Percentiles rank a stretch among this genome's conserved stretches.
Conservation (phyloP, 2,113 vertebrate species). For the Heloderma charlesbogerti region DNA sequence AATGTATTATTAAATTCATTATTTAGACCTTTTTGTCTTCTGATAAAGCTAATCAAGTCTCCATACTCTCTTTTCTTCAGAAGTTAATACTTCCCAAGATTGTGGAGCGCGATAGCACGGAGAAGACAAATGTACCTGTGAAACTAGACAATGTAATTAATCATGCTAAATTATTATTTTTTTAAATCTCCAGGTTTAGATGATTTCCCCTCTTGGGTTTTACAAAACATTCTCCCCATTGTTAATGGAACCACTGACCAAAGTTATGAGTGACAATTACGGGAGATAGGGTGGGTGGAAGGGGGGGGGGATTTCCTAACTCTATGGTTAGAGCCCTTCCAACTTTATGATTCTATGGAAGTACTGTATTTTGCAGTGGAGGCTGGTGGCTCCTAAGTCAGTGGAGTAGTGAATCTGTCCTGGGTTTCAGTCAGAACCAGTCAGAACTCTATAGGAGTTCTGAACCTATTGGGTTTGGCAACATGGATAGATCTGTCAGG, state of each 20-base stretch:
- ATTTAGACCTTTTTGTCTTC: neutral
- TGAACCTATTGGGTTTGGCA: too few relatives aligned
- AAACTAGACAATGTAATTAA: neutral
- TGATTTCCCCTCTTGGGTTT: neutral
- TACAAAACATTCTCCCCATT: neutral
- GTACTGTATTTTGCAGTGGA: too few relatives aligned
- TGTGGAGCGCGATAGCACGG: neutral
- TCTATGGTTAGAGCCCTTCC: neutral
- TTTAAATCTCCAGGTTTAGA: neutral
- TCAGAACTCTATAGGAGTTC: too few relatives aligned
- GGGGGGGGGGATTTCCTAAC: neutral
- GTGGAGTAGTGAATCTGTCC: too few relatives aligned
- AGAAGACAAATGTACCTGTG: neutral
- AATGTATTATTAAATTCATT: neutral
- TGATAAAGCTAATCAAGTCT: constrained; percentile 9
- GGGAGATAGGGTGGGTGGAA: neutral
- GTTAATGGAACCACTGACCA: neutral
- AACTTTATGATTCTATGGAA: too few relatives aligned
- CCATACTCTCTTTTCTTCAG: constrained; percentile 7
- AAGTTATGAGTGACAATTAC: neutral
- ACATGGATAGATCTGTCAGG: too few relatives aligned
- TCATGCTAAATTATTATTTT: neutral
- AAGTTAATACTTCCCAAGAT: constrained; percentile 18
- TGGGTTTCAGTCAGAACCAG: too few relatives aligned
- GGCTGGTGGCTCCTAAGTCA: too few relatives aligned